Base-by-base conservation (phyloP, 1,140 invertebrate genomes). In the Drosophila truncata region DNA sequence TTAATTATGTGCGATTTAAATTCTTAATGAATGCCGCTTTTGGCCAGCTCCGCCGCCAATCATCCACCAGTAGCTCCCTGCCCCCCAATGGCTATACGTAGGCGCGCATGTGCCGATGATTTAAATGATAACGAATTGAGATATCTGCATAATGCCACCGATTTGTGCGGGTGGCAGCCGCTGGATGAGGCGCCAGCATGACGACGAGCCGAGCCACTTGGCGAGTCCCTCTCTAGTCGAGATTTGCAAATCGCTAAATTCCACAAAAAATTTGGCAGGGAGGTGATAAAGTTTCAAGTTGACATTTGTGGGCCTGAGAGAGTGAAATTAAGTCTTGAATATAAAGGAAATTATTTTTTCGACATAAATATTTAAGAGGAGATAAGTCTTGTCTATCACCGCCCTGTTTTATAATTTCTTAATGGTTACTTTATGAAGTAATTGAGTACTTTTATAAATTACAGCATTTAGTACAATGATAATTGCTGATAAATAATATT, bases 1-100 rank as follows among this genome's bases (percentile, higher is more conserved):
- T 90, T 84, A 90, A 88, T 88, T 88, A 88, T 90, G 81, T 81
- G 74, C 78, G 84, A 82, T 90, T 90, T 90, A 90, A 84, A 90
- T 90, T 90, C 85, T 90, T 90, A 90, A 90, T 90, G 85, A 90
- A 90, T 82, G 80, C 77, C 78, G 61, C 82, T 63, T 78, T 78
- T 78, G 76, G 74, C 75, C 63, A 58, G 37, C 35, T 62, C 57
- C 57, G 62, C 27, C 37, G 62, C 27, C 29, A 23, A 62, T 57
- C 67, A 57, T 71, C 67, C 54, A 55, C n/a, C 37, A 23, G 33
- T 42, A 46, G 58, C 63, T 29, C 11, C 50, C 27, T 29, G 8
- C 50, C 27, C 23, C 31, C 50, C 31, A 33, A 55, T 55, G 20
- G 33, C 20, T 20, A 44, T 44, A 25, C 60, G 63, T 84, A 62